These are phyloP conservation scores for Acleris holmiana DNA, from an alignment of 2,888 invertebrate species.

Conservation along the genomic window DNA sequence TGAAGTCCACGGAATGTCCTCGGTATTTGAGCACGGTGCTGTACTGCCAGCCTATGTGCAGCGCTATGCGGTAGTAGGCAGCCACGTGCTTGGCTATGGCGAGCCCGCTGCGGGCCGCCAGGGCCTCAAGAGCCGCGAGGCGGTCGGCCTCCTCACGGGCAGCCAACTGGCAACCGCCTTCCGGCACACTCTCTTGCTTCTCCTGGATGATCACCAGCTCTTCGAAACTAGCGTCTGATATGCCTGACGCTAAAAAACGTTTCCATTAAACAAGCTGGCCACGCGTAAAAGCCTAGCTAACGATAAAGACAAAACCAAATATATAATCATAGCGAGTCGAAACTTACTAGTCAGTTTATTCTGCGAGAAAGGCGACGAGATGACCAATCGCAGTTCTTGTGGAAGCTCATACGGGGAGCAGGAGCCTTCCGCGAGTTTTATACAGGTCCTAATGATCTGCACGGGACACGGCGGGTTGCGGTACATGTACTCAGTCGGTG, in stretches of 20 bases:
- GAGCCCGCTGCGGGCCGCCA: constrained; percentile 69
- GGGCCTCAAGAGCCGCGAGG: constrained; percentile 70
- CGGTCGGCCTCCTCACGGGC: constrained; percentile 76
- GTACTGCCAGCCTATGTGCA: constrained; percentile 79
- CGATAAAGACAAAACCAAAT: too few relatives aligned
- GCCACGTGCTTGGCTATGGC: constrained; percentile 74
- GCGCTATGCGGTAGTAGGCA: constrained; percentile 73
- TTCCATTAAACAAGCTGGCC: not conserved
- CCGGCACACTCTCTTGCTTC: constrained; percentile 64
- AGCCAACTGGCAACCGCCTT: constrained; percentile 63
- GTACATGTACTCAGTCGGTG: constrained; percentile 71
- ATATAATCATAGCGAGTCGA: not conserved
- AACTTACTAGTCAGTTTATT: constrained; percentile 69
- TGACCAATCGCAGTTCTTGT: constrained; percentile 85
- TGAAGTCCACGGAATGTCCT: constrained; percentile 72
- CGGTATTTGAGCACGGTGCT: constrained; percentile 74
- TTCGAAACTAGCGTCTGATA: constrained; percentile 77
- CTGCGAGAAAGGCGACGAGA: constrained; percentile 68
- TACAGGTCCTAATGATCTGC: constrained; percentile 85
- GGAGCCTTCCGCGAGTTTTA: constrained; percentile 86
- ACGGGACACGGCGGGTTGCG: constrained; percentile 74
- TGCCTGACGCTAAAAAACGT: constrained; percentile 63
- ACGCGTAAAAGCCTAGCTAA: not conserved
- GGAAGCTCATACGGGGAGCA: constrained; percentile 86
- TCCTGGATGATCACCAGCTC: constrained; percentile 77